phyloP scores from a whole-genome alignment of 1,140 invertebrate genomes.

The Meloidogyne floridensis region DNA sequence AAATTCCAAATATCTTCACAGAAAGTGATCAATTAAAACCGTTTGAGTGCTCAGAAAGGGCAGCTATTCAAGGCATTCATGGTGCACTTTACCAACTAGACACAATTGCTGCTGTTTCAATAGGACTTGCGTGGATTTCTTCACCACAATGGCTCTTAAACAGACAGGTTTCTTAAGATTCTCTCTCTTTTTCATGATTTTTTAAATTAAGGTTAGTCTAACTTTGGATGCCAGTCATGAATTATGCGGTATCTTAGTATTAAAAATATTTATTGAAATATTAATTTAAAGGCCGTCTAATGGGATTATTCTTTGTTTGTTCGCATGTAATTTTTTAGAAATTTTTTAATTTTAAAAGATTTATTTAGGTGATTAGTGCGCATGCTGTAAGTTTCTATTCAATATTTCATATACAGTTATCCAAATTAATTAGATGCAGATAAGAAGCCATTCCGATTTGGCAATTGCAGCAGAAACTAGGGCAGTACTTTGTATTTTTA shows the following conservation, averaged over 20 bases:
- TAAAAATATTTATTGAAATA: no score
- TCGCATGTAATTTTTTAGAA: conserved; percentile 35
- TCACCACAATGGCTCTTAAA: conserved; percentile 63
- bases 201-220: conserved; percentile 48
- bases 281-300: conserved; percentile 44
- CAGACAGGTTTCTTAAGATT: conserved; percentile 49
- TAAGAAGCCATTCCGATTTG: conserved; percentile 51
- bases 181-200: no score
- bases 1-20: no score
- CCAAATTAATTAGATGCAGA: conserved; percentile 47
- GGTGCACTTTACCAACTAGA: conserved; percentile 64
- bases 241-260: conserved; percentile 38
- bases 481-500: conserved; percentile 58
- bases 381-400: conserved; percentile 27
- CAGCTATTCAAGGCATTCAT: conserved; percentile 38
- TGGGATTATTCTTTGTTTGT: conserved; percentile 57
- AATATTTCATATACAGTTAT: conserved; percentile 5
- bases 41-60: neutral
- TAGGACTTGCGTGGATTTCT: conserved; percentile 60
- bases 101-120: conserved; percentile 58
- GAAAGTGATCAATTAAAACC: neutral
- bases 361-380: conserved; percentile 33
- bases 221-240: conserved; percentile 59
- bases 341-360: no score
- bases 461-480: conserved; percentile 58